Evolutionary conservation across 2,113 vertebrate genomes (phyloP), one percentile per base, ranked within the genome.

Genomic region (Nettapus auritus): DNA sequence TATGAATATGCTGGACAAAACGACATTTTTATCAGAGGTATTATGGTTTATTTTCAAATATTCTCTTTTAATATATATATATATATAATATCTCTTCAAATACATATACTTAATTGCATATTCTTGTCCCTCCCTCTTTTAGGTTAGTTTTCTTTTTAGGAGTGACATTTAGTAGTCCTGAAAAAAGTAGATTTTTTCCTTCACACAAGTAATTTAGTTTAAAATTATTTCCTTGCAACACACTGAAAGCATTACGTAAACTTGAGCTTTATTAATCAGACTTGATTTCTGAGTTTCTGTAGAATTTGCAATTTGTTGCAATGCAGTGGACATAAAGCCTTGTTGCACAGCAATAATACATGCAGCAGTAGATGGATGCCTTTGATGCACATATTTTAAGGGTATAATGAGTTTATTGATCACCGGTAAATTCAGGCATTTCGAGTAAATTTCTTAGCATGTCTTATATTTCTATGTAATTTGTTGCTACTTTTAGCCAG

Each of bases 71-170:
- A 26, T 52, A 52, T 52, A 25, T 22, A 48, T 22, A 22, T 20
- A 48, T 21, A 48, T 48, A 48, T 21, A 48, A 48, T 48, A 48
- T 73, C 42, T 89, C 12, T 87, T 56, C 76, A 88, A 95, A 86
- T 46, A 68, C 26, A 7, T 56, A 22, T 28, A 78, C 69, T 75
- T 90, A 78, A 71, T 84, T 70, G 26, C 38, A 44, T 70, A 33
- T 9, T 62, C 46, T 50, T 70, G 40, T 57, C 18, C 76, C 21
- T 70, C 31, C 73, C 34, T 77, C 48, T 80, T 84, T 48, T 64
- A 82, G 55, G 86, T 11, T 74, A 76, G 78, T 90, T 93, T 93
- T 83, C 68, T 86, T 91, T 52, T 81, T 40, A 91, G 56, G n/a
- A 68, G 3, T 15, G 29, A 55, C 48, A 50, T 93, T 91, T 88